Conservation (phyloP, 2,797 vertebrate species). For the Limosa lapponica region DNA sequence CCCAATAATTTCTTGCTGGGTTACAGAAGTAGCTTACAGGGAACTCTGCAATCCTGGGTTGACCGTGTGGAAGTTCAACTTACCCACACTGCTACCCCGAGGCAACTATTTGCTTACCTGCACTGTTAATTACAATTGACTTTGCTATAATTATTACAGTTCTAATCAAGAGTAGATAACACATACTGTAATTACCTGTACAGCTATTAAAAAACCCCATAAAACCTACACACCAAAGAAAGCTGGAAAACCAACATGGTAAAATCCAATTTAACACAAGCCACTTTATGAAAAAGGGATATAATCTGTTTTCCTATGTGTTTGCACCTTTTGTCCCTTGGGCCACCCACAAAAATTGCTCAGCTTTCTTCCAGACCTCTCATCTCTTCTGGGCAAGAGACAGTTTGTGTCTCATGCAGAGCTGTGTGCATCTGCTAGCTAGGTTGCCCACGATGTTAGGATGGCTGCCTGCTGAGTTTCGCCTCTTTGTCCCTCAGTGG, state of each 20-base stretch:
- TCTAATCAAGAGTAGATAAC: not conserved
- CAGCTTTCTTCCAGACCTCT: not conserved
- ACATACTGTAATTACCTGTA: not conserved
- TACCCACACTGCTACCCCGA: not conserved
- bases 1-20: not conserved
- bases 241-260: not conserved
- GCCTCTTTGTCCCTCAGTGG: not conserved
- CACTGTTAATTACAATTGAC: not conserved
- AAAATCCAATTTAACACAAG: not conserved
- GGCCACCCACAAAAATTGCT: not conserved
- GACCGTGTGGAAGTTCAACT: not conserved
- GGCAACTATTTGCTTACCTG: constrained; percentile 26
- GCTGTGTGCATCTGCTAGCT: not conserved
- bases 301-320: not conserved
- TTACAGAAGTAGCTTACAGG: not conserved
- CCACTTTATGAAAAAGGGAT: not conserved
- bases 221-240: not conserved
- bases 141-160: not conserved
- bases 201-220: fast-evolving
- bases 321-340: not conserved
- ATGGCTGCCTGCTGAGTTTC: not conserved
- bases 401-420: not conserved
- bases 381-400: not conserved
- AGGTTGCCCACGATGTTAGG: not conserved
- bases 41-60: not conserved